These are phyloP conservation scores for Drosophila monieri DNA, from an alignment of 2,888 invertebrate species.

Conservation along the genomic window DNA sequence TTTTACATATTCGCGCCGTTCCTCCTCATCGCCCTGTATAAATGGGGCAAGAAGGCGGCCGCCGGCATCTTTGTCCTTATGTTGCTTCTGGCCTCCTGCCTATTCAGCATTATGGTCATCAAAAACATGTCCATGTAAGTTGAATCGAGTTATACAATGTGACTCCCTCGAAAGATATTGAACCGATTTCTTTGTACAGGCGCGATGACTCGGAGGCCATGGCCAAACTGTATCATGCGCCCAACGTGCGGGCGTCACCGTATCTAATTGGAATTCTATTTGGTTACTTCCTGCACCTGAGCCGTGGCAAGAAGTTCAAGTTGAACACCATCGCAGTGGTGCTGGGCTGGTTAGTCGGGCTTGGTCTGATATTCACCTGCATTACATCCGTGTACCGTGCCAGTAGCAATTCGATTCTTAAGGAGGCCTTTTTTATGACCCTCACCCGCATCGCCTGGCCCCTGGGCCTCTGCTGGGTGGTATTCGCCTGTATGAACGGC, in stretches of 20 bases:
- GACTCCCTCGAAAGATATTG: slow-evolving; percentile 1
- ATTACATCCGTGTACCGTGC: slow-evolving; percentile 65
- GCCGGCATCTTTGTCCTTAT: slow-evolving; percentile 60
- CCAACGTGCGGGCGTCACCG: slow-evolving; percentile 70
- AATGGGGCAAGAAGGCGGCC: slow-evolving; percentile 69
- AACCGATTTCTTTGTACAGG: slow-evolving; percentile 19
- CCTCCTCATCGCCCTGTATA: slow-evolving; percentile 84
- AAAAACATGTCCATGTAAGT: slow-evolving; percentile 54
- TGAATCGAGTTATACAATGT: slow-evolving; percentile 33
- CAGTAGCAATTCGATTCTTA: slow-evolving; percentile 23
- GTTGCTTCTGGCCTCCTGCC: slow-evolving; percentile 67
- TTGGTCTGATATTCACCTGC: slow-evolving; percentile 48
- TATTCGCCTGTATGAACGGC: slow-evolving; percentile 80
- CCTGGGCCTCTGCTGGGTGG: slow-evolving; percentile 75
- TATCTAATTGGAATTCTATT: slow-evolving; percentile 77
- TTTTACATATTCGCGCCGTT: slow-evolving; percentile 85
- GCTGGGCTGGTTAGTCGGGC: slow-evolving; percentile 61
- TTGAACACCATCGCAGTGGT: slow-evolving; percentile 34
- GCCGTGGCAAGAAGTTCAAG: slow-evolving; percentile 43
- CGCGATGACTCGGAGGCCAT: not conserved
- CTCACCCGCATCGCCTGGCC: slow-evolving; percentile 79
- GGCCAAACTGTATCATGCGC: slow-evolving; percentile 60
- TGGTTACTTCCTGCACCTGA: slow-evolving; percentile 69
- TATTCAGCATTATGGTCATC: slow-evolving; percentile 69
- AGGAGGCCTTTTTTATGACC: slow-evolving; percentile 45